A percentile compares a stretch with the other conserved stretches of the same genome.
phyloP scores from a whole-genome alignment of 2,113 vertebrate species.

The Pantherophis guttatus region DNA sequence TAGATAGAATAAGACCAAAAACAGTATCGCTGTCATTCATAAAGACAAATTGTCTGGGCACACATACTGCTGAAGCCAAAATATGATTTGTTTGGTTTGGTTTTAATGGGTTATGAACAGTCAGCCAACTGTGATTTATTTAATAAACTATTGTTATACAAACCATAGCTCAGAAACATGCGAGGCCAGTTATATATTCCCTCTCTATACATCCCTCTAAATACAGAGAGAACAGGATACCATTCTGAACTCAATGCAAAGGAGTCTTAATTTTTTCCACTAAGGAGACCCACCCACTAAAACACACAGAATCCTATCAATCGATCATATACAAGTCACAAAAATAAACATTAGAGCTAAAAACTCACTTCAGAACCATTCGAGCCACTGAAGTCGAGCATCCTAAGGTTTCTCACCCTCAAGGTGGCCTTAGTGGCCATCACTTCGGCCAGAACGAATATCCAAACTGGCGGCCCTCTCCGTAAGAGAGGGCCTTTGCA shows the following conservation, averaged over 20 bases:
- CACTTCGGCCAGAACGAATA: no score
- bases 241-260: background rate
- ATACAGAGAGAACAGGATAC: background rate
- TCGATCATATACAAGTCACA: background rate
- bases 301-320: background rate
- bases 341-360: background rate
- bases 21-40: background rate
- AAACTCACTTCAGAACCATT: no score
- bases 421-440: no score
- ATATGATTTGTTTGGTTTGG: background rate
- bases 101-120: background rate
- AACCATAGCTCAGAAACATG: background rate
- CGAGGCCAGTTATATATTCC: background rate
- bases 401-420: no score
- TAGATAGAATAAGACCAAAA: background rate
- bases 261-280: background rate
- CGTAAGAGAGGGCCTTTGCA: no score
- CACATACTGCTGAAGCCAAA: background rate
- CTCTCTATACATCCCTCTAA: background rate
- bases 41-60: background rate
- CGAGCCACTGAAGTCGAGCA: no score
- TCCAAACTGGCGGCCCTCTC: no score
- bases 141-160: background rate
- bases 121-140: background rate
- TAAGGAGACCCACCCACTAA: background rate